Conservation (phyloP, 2,888 invertebrate species). For the Strigamia crassipes region DNA sequence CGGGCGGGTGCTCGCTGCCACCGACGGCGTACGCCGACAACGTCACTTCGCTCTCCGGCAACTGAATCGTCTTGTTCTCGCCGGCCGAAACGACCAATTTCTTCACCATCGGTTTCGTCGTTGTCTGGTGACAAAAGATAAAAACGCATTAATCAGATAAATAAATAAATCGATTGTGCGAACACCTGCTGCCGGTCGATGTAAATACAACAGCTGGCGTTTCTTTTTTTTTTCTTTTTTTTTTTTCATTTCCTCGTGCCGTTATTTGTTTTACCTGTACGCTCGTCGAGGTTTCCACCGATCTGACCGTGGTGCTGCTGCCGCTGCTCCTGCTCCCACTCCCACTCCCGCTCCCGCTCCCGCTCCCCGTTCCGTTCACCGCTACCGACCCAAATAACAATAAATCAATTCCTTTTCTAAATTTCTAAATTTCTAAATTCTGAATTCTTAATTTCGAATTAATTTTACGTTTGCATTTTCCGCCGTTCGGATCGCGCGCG, state of each 20-base stretch:
- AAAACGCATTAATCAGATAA: not conserved
- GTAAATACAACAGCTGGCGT: not conserved
- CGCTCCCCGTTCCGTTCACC: not conserved
- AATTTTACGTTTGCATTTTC: conserved; percentile 51
- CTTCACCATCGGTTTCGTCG: conserved; percentile 52
- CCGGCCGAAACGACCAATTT: conserved; percentile 59
- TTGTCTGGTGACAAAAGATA: not conserved
- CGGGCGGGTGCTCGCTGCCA: not conserved
- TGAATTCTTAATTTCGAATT: not conserved
- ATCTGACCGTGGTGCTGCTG: not conserved
- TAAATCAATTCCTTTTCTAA: not conserved
- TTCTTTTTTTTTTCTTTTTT: no score
- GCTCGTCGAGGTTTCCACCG: not conserved
- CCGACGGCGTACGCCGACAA: conserved; percentile 74
- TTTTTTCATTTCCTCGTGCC: not conserved
- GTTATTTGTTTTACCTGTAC: not conserved
- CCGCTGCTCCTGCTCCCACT: no score
- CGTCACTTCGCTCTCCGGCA: conserved; percentile 83
- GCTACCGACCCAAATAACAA: not conserved
- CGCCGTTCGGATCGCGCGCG: conserved; percentile 59
- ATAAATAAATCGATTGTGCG: not conserved
- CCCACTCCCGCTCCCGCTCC: no score
- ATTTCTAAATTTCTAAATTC: no score
- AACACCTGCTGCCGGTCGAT: not conserved
- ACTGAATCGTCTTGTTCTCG: conserved; percentile 69